Evolutionary conservation across 2,113 vertebrate species (phyloP).

Genomic region (Fukomys damarensis): DNA sequence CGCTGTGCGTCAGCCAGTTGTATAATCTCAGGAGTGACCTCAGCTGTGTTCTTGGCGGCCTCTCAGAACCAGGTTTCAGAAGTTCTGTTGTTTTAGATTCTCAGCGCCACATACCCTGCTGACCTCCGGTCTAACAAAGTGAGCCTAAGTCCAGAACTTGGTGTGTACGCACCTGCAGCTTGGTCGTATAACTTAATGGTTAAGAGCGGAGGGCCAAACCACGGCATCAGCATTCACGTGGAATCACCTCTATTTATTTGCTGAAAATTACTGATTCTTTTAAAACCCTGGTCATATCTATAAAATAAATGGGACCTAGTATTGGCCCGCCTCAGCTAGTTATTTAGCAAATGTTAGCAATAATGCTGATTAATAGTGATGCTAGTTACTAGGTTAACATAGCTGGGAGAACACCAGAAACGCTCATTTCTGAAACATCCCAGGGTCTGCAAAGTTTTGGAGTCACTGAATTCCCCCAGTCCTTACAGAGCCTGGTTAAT

Average conservation of each 20-base stretch:
- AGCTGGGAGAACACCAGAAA: background rate
- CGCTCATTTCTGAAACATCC: background rate
- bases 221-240: background rate
- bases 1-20: no score
- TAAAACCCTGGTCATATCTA: background rate
- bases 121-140: background rate
- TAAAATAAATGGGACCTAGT: background rate
- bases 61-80: background rate
- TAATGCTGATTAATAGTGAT: background rate
- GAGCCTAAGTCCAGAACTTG: background rate
- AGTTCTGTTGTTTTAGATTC: background rate
- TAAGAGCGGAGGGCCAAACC: background rate
- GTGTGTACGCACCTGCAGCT: background rate
- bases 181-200: background rate
- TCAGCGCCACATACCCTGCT: background rate
- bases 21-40: background rate
- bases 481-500: background rate
- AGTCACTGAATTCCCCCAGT: background rate
- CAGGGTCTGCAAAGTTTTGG: background rate
- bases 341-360: background rate
- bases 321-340: background rate
- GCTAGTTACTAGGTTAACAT: background rate
- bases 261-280: background rate
- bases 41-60: background rate
- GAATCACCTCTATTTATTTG: background rate